These are phyloP conservation scores for Cephus spinipes DNA, from an alignment of 2,888 invertebrate genomes.

Conservation along the genomic window DNA sequence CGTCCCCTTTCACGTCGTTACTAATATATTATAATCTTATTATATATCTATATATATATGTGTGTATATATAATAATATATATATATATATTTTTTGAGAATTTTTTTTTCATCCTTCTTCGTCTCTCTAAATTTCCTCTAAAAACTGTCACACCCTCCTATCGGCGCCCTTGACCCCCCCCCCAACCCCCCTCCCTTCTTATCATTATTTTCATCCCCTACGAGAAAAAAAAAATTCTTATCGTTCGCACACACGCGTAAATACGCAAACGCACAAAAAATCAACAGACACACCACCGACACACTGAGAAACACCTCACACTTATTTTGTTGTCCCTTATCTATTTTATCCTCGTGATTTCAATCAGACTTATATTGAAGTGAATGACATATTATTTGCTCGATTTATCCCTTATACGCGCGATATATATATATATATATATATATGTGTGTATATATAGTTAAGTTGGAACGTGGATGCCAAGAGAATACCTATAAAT, in stretches of 20 bases:
- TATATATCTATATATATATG: constrained; percentile 14
- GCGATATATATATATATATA: too few species aligned
- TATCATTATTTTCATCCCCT: not conserved
- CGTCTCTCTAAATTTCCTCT: constrained; percentile 32
- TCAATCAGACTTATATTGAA: constrained; percentile 57
- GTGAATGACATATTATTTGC: constrained; percentile 53
- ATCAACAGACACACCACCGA: too few species aligned
- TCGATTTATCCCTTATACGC: constrained; percentile 24
- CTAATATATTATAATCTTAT: constrained; percentile 43
- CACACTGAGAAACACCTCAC: not conserved
- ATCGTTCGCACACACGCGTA: too few species aligned
- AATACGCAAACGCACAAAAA: too few species aligned
- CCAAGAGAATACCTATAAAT: constrained; percentile 63
- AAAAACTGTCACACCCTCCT: constrained; percentile 9
- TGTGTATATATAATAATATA: constrained; percentile 39
- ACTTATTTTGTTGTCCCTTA: constrained; percentile 16
- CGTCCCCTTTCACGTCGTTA: constrained; percentile 10
- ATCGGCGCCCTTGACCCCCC: not conserved
- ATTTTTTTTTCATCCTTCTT: constrained; percentile 41
- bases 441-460: too few species aligned
- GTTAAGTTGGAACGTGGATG: constrained; percentile 56
- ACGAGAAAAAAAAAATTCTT: too few species aligned
- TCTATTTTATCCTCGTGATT: constrained; percentile 23
- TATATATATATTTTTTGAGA: constrained; percentile 47
- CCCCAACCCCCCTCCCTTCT: too few species aligned